Evolutionary conservation across 2,888 invertebrate genomes (phyloP), one percentile per base, ranked within the genome.

Genomic region (Rhamphomyia laevipes): DNA sequence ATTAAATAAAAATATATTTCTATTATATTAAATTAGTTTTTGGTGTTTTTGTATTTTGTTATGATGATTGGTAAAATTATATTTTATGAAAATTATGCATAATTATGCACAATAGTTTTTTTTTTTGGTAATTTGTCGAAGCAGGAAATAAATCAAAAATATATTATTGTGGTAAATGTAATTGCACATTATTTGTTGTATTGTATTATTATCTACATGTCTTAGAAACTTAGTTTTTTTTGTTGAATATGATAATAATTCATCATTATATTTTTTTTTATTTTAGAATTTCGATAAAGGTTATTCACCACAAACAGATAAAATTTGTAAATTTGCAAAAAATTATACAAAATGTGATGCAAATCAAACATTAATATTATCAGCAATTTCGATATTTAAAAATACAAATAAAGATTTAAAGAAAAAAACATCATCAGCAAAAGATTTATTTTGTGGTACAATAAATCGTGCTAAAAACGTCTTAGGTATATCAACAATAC

Each of bases 371-470:
- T 59, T 67, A 48, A 60, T 66, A 45, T 51, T 64, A 13, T 61
- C 67, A 11, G 64, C 63, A 17, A 63, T 64, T 51, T 63, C 63
- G 58, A 57, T 67, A 42, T 43, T 44, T 13, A 53, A 56, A 5
- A 47, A 61, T 48, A 40, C 58, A 10, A 56, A 53, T 49, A 62
- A 62, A 38, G 51, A 51, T 23, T 27, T 48, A 16, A 31, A 35
- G 2, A 59, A 57, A 33, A 60, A 61, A 45, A 63, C 61, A 49
- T 57, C 61, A 31, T 60, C 61, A 9, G 49, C 61, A 6, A 52
- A 50, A 23, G 60, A 61, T 16, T 48, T 64, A 11, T 46, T 66
- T 2, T 61, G 54, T 27, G 63, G 58, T 15, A 62, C 63, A 7
- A 18, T 65, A 31, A 61, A 59, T 12, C 57, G 59, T 46, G 55